Evolutionary conservation across 2,797 vertebrate species (phyloP).

Genomic region (Coccyzus lansbergi): DNA sequence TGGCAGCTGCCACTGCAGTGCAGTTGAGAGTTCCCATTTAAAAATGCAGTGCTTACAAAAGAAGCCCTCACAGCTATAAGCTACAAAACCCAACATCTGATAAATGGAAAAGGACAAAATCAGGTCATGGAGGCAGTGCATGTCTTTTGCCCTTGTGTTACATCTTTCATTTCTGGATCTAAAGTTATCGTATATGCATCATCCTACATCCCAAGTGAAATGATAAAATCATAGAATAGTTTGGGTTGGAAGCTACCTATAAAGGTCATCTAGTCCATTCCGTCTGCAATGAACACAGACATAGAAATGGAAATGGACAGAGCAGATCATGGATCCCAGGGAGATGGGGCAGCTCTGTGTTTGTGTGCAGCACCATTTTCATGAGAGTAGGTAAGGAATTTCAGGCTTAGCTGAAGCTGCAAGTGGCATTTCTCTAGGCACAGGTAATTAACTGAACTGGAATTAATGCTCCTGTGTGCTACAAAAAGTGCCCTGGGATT

Average conservation of each 20-base stretch:
- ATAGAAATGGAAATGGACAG: neutral
- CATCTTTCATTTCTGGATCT: neutral
- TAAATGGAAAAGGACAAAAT: slow-evolving; percentile 70
- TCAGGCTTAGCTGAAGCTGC: neutral
- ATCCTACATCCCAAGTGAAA: neutral
- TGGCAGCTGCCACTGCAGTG: slow-evolving; percentile 49
- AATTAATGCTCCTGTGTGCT: slow-evolving; percentile 29
- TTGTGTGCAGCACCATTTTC: neutral
- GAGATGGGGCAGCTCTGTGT: neutral
- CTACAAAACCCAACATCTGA: slow-evolving; percentile 48
- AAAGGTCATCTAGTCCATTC: neutral
- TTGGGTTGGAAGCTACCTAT: neutral
- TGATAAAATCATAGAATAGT: neutral
- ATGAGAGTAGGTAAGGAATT: neutral
- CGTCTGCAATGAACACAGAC: neutral
- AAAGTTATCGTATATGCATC: neutral
- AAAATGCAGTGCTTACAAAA: slow-evolving; percentile 13
- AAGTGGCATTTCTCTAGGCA: slow-evolving; percentile 29
- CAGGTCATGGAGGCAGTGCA: neutral
- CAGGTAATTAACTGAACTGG: slow-evolving; percentile 54
- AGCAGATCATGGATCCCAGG: neutral
- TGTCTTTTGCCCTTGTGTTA: neutral
- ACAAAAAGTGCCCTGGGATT: slow-evolving; percentile 22
- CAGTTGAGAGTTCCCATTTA: slow-evolving; percentile 12
- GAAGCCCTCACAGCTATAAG: slow-evolving; percentile 42